Conservation (phyloP, 2,113 vertebrate species). For the Himantopus leucocephalus region DNA sequence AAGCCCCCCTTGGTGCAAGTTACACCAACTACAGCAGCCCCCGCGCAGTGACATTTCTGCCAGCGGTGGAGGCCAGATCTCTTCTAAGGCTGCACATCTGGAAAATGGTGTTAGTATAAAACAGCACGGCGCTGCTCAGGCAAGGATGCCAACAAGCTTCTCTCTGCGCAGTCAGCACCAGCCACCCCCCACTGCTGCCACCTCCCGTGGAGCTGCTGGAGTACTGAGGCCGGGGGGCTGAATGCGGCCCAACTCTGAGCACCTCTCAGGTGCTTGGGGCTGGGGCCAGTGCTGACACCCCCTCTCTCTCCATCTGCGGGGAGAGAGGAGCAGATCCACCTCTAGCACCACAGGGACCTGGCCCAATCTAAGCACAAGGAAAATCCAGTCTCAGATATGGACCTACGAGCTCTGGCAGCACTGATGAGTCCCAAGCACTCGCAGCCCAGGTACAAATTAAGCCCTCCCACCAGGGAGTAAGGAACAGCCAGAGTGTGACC, state of each 20-base stretch:
- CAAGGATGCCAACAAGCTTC: background rate
- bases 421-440: background rate
- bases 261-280: background rate
- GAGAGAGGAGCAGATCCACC: background rate
- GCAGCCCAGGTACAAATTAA: background rate
- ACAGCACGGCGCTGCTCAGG: background rate
- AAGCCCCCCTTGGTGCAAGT: fast-evolving
- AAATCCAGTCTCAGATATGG: background rate
- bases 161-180: background rate
- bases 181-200: background rate
- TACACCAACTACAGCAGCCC: fast-evolving
- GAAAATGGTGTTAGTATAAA: background rate
- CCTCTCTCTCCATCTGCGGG: background rate
- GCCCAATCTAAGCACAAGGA: background rate
- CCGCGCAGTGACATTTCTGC: background rate
- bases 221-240: background rate
- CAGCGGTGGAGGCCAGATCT: background rate
- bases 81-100: background rate
- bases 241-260: background rate
- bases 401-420: background rate
- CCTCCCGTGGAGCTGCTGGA: background rate
- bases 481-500: background rate
- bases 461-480: background rate
- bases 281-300: background rate
- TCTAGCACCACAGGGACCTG: background rate